A percentile compares a stretch with the other conserved stretches of the same genome.
Evolutionary conservation across 2,797 vertebrate genomes (phyloP).

Genomic region (Enteromius thamalakanensis): DNA sequence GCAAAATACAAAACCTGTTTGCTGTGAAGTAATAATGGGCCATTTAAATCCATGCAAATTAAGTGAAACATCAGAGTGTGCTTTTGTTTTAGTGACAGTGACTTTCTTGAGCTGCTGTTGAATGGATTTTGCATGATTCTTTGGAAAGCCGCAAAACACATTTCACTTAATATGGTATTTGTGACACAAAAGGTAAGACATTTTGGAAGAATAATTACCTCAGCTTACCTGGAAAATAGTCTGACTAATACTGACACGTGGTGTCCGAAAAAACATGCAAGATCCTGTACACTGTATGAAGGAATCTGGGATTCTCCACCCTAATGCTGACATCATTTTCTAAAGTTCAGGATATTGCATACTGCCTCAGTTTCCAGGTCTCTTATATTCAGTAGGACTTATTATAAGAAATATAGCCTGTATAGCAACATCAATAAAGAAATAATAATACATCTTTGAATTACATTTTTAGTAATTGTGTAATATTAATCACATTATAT

Average conservation of each 20-base stretch:
- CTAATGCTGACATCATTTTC: neutral
- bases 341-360: constrained; percentile 13
- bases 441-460: neutral
- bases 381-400: neutral
- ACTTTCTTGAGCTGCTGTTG: neutral
- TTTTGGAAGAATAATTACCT: neutral
- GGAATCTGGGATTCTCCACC: neutral
- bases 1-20: constrained; percentile 22
- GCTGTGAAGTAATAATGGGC: neutral
- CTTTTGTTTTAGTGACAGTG: neutral
- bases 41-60: neutral
- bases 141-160: neutral
- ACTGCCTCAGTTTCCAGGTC: neutral
- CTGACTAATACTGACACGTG: constrained; percentile 47
- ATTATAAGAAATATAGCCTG: neutral
- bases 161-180: neutral
- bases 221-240: constrained; percentile 17
- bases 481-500: neutral
- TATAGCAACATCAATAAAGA: too few species aligned
- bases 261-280: constrained; percentile 10
- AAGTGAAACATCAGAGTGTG: neutral
- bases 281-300: constrained; percentile 37
- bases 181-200: neutral
- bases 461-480: neutral
- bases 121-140: constrained; percentile 23